Evolutionary conservation across 1,140 invertebrate genomes (phyloP).

Genomic region (Drosophila sp.): DNA sequence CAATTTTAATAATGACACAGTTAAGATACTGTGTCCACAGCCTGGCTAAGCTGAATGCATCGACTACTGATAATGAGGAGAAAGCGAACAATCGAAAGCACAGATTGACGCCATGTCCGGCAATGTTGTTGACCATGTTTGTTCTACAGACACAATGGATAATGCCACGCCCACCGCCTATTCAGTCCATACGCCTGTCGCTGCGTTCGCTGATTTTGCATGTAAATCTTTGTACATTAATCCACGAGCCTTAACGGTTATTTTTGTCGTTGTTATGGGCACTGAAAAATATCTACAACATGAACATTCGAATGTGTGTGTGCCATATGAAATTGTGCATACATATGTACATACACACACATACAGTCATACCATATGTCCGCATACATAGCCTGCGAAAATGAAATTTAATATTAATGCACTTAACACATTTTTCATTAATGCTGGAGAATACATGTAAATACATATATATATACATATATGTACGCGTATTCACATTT

Average conservation of each 20-base stretch:
- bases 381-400: conserved; percentile 29
- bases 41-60: background rate
- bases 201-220: conserved; percentile 57
- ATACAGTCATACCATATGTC: background rate
- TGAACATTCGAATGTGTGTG: conserved; percentile 9
- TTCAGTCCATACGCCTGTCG: background rate
- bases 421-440: conserved; percentile 78
- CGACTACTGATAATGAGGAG: conserved; percentile 8
- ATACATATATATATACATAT: background rate
- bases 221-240: conserved; percentile 76
- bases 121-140: conserved; percentile 42
- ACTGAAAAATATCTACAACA: conserved; percentile 54
- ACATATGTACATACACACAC: background rate
- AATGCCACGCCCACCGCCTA: background rate
- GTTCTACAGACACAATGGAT: conserved; percentile 12
- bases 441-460: conserved; percentile 45
- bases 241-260: conserved; percentile 55
- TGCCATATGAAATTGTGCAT: background rate
- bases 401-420: conserved; percentile 77
- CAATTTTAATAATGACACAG: conserved; percentile 13
- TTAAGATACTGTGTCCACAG: background rate
- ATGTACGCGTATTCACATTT: conserved; percentile 39
- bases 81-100: conserved; percentile 16
- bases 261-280: conserved; percentile 40
- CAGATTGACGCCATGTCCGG: conserved; percentile 51